A percentile compares a stretch with the other conserved stretches of the same genome.
Conservation (phyloP, 2,888 invertebrate species). For the Drosophila neotestacea region DNA sequence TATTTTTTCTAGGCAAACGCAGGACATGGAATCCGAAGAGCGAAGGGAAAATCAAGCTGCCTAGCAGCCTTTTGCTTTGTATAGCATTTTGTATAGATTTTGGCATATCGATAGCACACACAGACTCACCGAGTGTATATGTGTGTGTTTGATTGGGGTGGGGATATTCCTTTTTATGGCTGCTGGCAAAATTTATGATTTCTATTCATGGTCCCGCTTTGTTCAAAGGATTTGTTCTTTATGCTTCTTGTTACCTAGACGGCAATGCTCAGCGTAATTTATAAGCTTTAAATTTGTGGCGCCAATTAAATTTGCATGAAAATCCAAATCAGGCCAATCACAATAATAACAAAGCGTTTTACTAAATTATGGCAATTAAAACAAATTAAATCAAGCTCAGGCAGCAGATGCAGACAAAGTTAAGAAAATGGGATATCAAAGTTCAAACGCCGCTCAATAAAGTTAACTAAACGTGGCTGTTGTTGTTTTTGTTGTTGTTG, state of each 20-base stretch:
- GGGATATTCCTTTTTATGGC: slow-evolving; percentile 70
- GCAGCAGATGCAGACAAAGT: slow-evolving; percentile 47
- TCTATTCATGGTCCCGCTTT: slow-evolving; percentile 65
- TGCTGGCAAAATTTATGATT: slow-evolving; percentile 77
- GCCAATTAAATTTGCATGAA: slow-evolving; percentile 69
- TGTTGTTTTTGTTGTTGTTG: slow-evolving; percentile 28
- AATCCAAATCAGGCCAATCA: slow-evolving; percentile 37
- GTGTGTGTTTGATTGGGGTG: slow-evolving; percentile 7
- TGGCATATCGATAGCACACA: slow-evolving; percentile 70
- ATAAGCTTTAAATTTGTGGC: slow-evolving; percentile 68
- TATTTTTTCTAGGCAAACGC: slow-evolving; percentile 23
- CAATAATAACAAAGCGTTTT: slow-evolving; percentile 45
- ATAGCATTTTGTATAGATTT: slow-evolving; percentile 68
- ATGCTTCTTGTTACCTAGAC: slow-evolving; percentile 30
- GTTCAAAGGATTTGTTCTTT: slow-evolving; percentile 76
- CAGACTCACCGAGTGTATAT: not conserved
- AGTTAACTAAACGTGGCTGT: slow-evolving; percentile 67
- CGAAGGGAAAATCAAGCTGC: slow-evolving; percentile 20
- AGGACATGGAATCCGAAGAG: not conserved
- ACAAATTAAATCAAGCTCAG: slow-evolving; percentile 58
- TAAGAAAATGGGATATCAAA: slow-evolving; percentile 67
- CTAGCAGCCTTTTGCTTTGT: slow-evolving; percentile 38
- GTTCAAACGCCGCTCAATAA: slow-evolving; percentile 74
- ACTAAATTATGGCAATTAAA: slow-evolving; percentile 76
- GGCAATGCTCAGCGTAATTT: slow-evolving; percentile 30